These are phyloP conservation scores for Empidonax traillii DNA, from an alignment of 2,113 vertebrate genomes.

Conservation along the genomic window DNA sequence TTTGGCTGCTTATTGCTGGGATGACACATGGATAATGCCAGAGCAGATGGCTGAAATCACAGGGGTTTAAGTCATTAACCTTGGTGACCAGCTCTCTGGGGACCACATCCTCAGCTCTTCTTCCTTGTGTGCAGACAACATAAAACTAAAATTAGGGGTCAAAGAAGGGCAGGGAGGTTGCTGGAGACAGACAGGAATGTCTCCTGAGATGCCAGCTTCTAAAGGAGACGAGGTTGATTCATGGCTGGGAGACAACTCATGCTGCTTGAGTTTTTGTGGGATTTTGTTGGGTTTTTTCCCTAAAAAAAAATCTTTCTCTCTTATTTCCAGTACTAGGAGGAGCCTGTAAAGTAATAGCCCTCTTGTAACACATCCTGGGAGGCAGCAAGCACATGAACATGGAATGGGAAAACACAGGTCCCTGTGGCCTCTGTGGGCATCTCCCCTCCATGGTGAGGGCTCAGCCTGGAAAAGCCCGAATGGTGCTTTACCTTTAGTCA, in stretches of 20 bases:
- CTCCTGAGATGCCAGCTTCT: neutral
- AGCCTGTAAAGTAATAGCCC: neutral
- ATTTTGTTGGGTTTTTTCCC: neutral
- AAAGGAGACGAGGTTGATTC: neutral
- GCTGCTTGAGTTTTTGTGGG: neutral
- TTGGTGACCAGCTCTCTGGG: neutral
- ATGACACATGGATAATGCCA: neutral
- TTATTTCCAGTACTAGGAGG: neutral
- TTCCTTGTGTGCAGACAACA: neutral
- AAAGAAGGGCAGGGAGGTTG: neutral
- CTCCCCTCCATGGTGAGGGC: accelerated
- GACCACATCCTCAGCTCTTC: neutral
- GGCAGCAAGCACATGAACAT: neutral
- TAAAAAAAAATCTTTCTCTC: neutral
- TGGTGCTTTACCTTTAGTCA: neutral
- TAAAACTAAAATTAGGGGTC: neutral
- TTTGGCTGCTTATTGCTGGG: neutral
- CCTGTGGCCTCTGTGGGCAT: neutral
- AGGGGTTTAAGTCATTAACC: conserved; percentile 50
- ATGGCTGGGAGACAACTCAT: neutral
- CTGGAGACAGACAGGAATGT: neutral
- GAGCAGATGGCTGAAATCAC: conserved; percentile 54
- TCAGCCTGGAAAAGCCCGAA: neutral
- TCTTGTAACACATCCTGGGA: neutral
- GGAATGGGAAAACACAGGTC: accelerated